Conservation (phyloP, 1,140 invertebrate species). For the Eciton burchellii region DNA sequence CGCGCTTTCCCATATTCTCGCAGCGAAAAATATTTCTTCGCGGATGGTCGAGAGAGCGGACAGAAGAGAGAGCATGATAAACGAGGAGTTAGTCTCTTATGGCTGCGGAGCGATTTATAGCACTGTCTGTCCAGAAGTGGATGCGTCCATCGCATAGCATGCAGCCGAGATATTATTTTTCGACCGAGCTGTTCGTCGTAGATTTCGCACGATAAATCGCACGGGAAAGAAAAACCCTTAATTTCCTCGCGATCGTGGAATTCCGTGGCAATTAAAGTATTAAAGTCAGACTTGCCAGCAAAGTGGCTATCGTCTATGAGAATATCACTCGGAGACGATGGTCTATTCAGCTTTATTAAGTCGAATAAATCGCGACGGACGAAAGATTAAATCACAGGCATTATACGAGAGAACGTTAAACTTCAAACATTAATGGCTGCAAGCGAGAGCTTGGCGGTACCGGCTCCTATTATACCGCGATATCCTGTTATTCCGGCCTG, state of each 20-base stretch:
- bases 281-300: background rate
- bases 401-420: background rate
- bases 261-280: conserved; percentile 14
- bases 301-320: background rate
- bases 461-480: background rate
- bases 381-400: background rate
- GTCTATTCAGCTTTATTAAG: background rate
- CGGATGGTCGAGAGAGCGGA: conserved; percentile 17
- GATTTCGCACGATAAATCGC: conserved; percentile 44
- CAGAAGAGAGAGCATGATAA: conserved; percentile 64
- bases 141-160: conserved; percentile 45
- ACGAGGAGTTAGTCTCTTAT: conserved; percentile 68
- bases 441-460: background rate
- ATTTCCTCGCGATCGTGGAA: conserved; percentile 6
- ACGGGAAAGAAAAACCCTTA: conserved; percentile 28
- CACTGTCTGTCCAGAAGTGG: conserved; percentile 43
- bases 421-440: background rate
- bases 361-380: background rate
- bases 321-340: background rate
- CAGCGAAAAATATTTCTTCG: conserved; percentile 44
- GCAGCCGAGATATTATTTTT: conserved; percentile 46
- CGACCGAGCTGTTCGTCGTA: conserved; percentile 33
- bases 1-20: conserved; percentile 25
- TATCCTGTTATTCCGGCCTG: conserved; percentile 14
- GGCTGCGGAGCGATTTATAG: conserved; percentile 64